Conservation (phyloP, 2,797 vertebrate genomes). For the Amphiprion clarkii region DNA sequence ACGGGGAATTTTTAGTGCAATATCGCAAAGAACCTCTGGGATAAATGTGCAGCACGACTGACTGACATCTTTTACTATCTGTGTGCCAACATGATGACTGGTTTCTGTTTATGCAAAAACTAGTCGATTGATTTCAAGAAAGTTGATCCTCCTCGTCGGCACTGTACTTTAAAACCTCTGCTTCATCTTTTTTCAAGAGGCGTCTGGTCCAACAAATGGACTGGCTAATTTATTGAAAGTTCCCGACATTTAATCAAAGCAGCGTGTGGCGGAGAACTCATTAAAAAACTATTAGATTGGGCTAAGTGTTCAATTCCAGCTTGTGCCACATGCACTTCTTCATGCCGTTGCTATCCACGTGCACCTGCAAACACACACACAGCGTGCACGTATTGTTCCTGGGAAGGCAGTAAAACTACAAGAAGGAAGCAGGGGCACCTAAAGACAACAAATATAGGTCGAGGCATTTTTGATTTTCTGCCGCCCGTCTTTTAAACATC, state of each 20-base stretch:
- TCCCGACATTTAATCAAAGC: conserved; percentile 76
- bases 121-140: no score
- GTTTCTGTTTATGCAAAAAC: no score
- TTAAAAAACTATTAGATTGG: conserved; percentile 81
- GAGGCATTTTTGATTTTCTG: background rate
- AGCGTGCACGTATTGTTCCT: background rate
- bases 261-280: conserved; percentile 70
- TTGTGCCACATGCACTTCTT: conserved; percentile 47
- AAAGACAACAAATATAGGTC: conserved; percentile 1
- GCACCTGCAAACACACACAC: conserved; percentile 17
- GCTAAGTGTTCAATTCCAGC: conserved; percentile 70
- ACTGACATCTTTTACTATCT: background rate
- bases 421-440: background rate
- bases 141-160: conserved; percentile 11
- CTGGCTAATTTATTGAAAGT: conserved; percentile 72
- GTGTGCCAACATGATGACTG: no score
- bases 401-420: conserved; percentile 3
- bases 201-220: conserved; percentile 57
- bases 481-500: background rate
- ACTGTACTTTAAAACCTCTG: conserved; percentile 1
- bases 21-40: no score
- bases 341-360: conserved; percentile 34
- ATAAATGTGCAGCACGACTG: no score
- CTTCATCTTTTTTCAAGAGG: conserved; percentile 25
- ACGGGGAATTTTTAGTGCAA: no score